Evolutionary conservation across 2,888 invertebrate species (phyloP).

Genomic region (Drosophila yooni): DNA sequence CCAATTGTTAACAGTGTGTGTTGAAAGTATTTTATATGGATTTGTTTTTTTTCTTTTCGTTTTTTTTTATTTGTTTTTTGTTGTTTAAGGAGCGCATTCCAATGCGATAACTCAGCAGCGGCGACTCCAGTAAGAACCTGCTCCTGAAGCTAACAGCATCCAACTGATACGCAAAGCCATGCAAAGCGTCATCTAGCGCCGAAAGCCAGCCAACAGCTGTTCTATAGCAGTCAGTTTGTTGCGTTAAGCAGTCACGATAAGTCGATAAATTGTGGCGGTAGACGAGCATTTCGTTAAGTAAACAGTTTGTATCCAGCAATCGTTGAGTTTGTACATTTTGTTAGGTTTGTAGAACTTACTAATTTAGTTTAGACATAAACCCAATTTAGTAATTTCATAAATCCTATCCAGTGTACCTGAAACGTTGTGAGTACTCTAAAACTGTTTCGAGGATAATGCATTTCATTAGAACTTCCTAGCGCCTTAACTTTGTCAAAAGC

Average conservation of each 20-base stretch:
- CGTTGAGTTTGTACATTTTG: conserved; percentile 7
- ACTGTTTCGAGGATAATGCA: conserved; percentile 3
- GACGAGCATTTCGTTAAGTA: conserved; percentile 19
- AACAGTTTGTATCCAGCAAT: background rate
- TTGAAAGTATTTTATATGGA: background rate
- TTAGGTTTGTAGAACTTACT: background rate
- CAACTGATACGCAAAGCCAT: conserved; percentile 37
- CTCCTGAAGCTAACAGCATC: conserved; percentile 63
- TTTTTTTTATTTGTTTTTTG: conserved; percentile 26
- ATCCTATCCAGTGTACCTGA: background rate
- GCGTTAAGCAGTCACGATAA: conserved; percentile 4
- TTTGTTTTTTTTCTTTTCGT: background rate
- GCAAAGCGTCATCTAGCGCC: conserved; percentile 31
- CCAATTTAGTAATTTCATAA: conserved; percentile 9
- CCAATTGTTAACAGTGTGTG: background rate
- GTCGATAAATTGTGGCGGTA: conserved; percentile 6
- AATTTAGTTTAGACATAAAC: background rate
- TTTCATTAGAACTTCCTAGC: background rate
- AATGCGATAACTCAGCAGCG: conserved; percentile 64
- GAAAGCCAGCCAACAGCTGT: background rate
- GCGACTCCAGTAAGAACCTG: conserved; percentile 55
- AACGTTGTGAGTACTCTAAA: background rate
- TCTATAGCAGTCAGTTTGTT: conserved; percentile 15
- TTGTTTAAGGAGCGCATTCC: conserved; percentile 66
- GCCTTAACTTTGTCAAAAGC: too few species aligned